Base-by-base conservation (phyloP, 2,888 invertebrate species). In the Macrophya annulata region DNA sequence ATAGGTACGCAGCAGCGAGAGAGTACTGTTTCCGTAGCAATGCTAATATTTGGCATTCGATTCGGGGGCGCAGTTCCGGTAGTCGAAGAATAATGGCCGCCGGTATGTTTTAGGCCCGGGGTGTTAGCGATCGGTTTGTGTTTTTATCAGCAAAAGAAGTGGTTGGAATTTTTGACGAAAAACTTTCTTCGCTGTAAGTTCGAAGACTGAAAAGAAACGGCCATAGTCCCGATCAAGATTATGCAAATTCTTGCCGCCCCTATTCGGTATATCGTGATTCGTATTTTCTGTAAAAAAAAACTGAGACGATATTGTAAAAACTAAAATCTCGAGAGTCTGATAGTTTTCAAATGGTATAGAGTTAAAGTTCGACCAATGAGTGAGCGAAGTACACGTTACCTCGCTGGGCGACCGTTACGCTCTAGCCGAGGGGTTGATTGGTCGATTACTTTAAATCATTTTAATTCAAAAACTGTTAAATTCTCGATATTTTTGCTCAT, bases 41-140 rank as follows among this genome's bases (percentile, higher is more conserved):
- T 92, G 92, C 93, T 93, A 93, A 93, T 93, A 93, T 93, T 93
- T 93, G 92, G 92, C 91, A 92, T 92, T 93, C 91, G 92, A 92
- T 91, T 91, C 89, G 90, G 90, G 86, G 88, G 88, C 89, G 87
- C 87, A 88, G 86, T 87, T 87, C 85, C 83, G 85, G 86, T 55
- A 86, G 55, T 43, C 17, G 77, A 55, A 55, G 77, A 55, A 55
- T 55, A 43, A 55, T 37, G 77, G 77, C 48, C 77, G 77, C 77
- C 51, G 9, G 31, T 15, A 17, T 37, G 55, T 17, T 55, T 55
- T n/a, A 51, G 9, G 55, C 25, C 48, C 43, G 10, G 48, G 45
- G 10, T 21, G 15, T 25, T 31, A 21, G 31, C 51, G 51, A 77
- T 55, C 55, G 21, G 17, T 77, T 25, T 10, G 77, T 43, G n/a